These are phyloP conservation scores for Fregetta grallaria DNA, from an alignment of 2,113 vertebrate genomes.

Conservation along the genomic window DNA sequence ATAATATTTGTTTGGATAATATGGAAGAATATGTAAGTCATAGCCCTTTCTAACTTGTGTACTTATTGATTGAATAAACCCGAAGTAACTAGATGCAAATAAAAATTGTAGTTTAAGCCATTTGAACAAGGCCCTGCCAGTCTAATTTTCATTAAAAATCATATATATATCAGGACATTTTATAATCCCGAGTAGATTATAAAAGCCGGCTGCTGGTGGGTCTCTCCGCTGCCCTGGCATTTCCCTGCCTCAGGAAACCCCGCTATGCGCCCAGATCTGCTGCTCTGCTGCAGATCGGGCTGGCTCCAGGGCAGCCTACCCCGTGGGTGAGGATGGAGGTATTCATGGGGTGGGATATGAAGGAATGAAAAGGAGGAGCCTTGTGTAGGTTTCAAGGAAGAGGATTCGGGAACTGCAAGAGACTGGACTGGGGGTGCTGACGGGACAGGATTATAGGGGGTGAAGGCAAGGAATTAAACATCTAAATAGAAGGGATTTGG, in stretches of 20 bases:
- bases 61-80: not conserved
- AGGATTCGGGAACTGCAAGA: not conserved
- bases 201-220: fast-evolving
- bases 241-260: not conserved
- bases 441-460: not conserved
- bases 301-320: no score
- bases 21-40: not conserved
- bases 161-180: not conserved
- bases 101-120: not conserved
- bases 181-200: not conserved
- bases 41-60: not conserved
- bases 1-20: not conserved
- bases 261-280: not conserved
- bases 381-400: not conserved
- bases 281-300: fast-evolving
- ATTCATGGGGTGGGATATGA: not conserved
- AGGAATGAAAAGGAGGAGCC: not conserved
- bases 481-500: not conserved
- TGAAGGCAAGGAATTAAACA: not conserved
- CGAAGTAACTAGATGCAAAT: not conserved
- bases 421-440: not conserved
- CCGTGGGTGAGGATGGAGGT: not conserved
- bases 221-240: not conserved
- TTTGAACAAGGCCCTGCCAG: not conserved
- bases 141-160: not conserved